phyloP scores from a whole-genome alignment of 2,113 vertebrate species.

The Eupsittula cactorum region DNA sequence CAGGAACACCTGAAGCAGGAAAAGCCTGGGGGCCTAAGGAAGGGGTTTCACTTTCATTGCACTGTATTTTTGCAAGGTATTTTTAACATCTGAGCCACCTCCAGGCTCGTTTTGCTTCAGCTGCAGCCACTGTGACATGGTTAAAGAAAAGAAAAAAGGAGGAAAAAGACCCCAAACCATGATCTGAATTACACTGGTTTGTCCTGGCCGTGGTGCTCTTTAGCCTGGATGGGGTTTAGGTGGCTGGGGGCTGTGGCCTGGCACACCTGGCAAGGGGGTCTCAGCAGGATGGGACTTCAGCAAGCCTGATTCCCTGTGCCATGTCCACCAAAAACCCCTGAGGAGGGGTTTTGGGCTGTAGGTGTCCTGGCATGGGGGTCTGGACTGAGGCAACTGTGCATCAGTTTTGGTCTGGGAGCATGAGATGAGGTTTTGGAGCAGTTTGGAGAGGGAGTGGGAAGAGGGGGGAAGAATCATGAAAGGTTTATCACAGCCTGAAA shows the following conservation, averaged over 20 bases:
- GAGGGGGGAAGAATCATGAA: neutral
- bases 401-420: neutral
- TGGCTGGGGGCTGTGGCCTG: neutral
- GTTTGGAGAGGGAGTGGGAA: neutral
- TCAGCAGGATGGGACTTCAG: neutral
- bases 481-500: constrained; percentile 17
- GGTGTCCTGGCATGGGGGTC: neutral
- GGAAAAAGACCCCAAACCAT: neutral
- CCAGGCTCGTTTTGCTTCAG: neutral
- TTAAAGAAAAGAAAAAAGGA: neutral
- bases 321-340: neutral
- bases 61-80: neutral
- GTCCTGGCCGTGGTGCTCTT: neutral
- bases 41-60: neutral
- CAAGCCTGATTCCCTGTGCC: neutral
- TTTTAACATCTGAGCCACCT: neutral
- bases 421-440: neutral
- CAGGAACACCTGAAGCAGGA: neutral
- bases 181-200: neutral
- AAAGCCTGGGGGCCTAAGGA: neutral
- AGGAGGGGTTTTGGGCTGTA: neutral
- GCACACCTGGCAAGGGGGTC: neutral
- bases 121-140: neutral
- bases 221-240: neutral
- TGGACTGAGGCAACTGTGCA: neutral